phyloP scores from a whole-genome alignment of 53 echinoderm and acorn worm species.

The Pentamera pediparva region DNA sequence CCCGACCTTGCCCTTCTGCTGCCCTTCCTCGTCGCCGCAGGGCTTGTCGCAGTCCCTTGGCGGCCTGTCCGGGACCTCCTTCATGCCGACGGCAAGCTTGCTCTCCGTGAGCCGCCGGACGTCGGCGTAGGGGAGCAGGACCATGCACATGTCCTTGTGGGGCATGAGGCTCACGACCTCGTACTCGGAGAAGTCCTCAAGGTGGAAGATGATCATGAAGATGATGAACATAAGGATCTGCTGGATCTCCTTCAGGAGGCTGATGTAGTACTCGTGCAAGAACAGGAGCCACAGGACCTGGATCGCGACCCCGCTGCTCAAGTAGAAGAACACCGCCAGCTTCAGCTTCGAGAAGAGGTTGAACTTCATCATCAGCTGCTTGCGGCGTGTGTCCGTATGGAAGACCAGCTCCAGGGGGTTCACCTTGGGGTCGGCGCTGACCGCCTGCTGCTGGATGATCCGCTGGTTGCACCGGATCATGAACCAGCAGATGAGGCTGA shows the following conservation, averaged over 20 bases:
- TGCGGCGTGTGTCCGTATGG: slow-evolving; percentile 17
- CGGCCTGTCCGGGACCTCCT: too few relatives aligned
- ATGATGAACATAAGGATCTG: slow-evolving; percentile 7
- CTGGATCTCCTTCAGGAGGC: slow-evolving; percentile 13
- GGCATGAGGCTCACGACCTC: slow-evolving; percentile 13
- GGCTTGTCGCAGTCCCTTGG: too few relatives aligned
- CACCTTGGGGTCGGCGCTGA: slow-evolving; percentile 1
- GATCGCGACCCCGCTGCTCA: not conserved
- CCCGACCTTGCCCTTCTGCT: too few relatives aligned
- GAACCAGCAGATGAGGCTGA: slow-evolving; percentile 5
- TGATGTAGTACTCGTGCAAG: slow-evolving; percentile 12
- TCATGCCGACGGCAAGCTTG: slow-evolving; percentile 9
- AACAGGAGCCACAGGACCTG: slow-evolving; percentile 16
- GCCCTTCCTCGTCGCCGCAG: too few relatives aligned
- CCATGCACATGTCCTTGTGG: slow-evolving; percentile 8
- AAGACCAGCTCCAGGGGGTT: slow-evolving; percentile 22
- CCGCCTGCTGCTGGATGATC: not conserved
- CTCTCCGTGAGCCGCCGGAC: slow-evolving; percentile 1
- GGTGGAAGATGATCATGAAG: not conserved
- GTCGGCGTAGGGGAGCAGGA: slow-evolving; percentile 22
- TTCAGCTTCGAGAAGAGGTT: slow-evolving; percentile 13
- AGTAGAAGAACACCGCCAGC: slow-evolving; percentile 8
- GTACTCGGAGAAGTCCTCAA: slow-evolving; percentile 23
- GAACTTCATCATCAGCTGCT: slow-evolving; percentile 30
- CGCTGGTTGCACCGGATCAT: slow-evolving; percentile 15